These are phyloP conservation scores for Plodia interpunctella DNA, from an alignment of 1,140 invertebrate genomes.

Conservation along the genomic window DNA sequence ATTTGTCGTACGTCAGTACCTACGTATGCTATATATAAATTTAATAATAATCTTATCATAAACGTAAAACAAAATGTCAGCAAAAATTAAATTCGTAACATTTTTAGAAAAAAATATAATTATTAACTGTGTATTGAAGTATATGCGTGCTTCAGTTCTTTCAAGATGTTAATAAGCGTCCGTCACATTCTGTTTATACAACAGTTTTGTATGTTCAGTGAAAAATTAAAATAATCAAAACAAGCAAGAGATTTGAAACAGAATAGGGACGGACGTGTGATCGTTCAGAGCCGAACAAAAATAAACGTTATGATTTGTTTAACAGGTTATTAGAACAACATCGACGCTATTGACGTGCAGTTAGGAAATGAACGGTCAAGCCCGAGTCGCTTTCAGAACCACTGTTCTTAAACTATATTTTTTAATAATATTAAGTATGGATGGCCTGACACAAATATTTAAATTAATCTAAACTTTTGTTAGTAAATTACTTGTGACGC, in stretches of 20 bases:
- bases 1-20: no score
- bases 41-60: no score
- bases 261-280: slow-evolving; percentile 69
- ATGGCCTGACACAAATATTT: no score
- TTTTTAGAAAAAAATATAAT: no score
- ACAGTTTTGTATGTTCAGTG: slow-evolving; percentile 43
- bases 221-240: slow-evolving; percentile 66
- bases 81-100: no score
- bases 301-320: slow-evolving; percentile 73
- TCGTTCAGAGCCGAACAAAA: slow-evolving; percentile 64
- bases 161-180: slow-evolving; percentile 15
- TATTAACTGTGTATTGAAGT: no score
- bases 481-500: no score
- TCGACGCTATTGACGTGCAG: slow-evolving; percentile 44
- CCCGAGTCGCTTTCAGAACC: slow-evolving; percentile 18
- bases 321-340: slow-evolving; percentile 71
- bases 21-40: no score
- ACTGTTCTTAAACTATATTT: slow-evolving; percentile 15
- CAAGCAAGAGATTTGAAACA: slow-evolving; percentile 69
- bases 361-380: slow-evolving; percentile 41
- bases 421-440: no score
- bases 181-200: slow-evolving; percentile 32
- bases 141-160: slow-evolving; percentile 22
- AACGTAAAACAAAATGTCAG: no score
- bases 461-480: no score